Conservation (phyloP, 1,140 invertebrate species). For the Procambarus virginalis region DNA sequence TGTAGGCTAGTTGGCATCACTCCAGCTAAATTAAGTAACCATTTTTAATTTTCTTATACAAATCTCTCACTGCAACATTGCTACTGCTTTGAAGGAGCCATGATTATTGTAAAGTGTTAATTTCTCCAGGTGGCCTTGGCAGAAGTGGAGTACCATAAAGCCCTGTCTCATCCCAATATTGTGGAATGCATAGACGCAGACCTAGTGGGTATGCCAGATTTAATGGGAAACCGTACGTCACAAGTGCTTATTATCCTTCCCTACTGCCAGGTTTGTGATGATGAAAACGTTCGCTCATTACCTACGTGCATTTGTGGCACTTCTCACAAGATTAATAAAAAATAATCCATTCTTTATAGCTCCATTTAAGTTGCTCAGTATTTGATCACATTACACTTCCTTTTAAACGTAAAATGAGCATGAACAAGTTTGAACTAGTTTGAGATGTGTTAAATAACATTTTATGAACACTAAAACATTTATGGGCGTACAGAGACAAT, state of each 20-base stretch:
- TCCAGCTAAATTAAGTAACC: no score
- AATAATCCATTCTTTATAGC: no score
- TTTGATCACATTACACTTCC: no score
- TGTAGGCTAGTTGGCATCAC: no score
- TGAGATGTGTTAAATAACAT: no score
- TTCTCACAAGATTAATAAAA: background rate
- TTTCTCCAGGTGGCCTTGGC: conserved; percentile 77
- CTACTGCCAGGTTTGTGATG: conserved; percentile 81
- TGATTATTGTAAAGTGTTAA: background rate
- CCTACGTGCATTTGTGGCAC: background rate
- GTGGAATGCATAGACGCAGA: conserved; percentile 84
- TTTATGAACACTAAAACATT: no score
- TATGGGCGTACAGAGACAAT: no score
- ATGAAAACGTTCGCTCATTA: background rate
- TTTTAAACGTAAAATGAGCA: no score
- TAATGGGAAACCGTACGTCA: conserved; percentile 81
- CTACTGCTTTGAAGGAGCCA: background rate
- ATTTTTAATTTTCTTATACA: no score
- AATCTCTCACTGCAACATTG: no score
- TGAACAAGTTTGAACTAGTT: no score
- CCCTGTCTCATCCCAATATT: conserved; percentile 85
- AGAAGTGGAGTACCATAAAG: conserved; percentile 85
- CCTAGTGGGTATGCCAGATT: conserved; percentile 80
- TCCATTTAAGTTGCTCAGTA: no score
- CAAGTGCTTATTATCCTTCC: conserved; percentile 86